Evolutionary conservation across 2,113 vertebrate genomes (phyloP).

Genomic region (Myxocyprinus asiaticus): DNA sequence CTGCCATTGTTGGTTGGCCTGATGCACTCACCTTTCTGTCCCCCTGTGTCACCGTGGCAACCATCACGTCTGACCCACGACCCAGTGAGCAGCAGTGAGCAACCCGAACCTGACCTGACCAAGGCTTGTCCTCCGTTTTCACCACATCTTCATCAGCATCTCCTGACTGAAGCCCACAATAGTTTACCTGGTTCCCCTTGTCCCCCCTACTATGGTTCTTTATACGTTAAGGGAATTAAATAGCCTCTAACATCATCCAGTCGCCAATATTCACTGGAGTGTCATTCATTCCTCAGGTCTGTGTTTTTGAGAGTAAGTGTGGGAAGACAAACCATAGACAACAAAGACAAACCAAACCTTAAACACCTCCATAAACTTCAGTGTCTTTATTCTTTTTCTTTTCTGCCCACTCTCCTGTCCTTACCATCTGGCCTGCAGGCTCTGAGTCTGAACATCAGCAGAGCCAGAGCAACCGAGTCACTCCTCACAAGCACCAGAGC

Average conservation of each 20-base stretch:
- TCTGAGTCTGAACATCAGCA: conserved; percentile 35
- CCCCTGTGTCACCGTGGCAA: conserved; percentile 11
- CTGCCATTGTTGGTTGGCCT: conserved; percentile 40
- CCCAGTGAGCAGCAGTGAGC: conserved; percentile 36
- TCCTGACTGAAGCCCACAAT: conserved; percentile 33
- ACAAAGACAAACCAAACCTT: no score
- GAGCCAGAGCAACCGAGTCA: conserved; percentile 58
- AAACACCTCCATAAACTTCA: conserved; percentile 42
- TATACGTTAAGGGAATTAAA: not conserved
- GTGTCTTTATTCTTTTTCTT: conserved; percentile 56
- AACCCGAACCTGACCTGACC: conserved; percentile 39
- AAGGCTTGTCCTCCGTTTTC: conserved; percentile 21
- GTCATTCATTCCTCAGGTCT: not conserved
- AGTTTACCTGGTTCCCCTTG: conserved; percentile 34
- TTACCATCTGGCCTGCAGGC: conserved; percentile 40
- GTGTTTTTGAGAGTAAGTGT: no score
- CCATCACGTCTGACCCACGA: conserved; percentile 8
- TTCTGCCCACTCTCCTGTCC: conserved; percentile 45
- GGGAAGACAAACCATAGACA: no score
- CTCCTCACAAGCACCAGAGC: conserved; percentile 63
- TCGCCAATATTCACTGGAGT: conserved; percentile 7
- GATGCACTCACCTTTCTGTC: conserved; percentile 1
- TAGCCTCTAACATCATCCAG: not conserved
- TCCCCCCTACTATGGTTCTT: not conserved
- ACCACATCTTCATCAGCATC: conserved; percentile 37